Evolutionary conservation across 1,140 invertebrate species (phyloP), one percentile per base, ranked within the genome.

Genomic region (Micrasema minimum): DNA sequence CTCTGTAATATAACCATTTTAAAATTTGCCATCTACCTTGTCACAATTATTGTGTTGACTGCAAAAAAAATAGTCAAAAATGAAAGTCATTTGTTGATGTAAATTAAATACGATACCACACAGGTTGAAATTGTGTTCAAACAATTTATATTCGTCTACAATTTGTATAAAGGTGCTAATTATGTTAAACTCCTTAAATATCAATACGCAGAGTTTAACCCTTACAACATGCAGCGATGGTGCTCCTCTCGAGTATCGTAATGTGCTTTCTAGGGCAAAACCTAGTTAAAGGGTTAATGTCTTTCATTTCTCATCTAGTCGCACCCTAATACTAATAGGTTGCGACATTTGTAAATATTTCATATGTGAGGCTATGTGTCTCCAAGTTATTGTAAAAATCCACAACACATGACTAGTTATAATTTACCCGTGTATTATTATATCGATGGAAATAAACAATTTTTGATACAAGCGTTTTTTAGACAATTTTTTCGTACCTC

Each of bases 331-430:
- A n/a, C n/a, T n/a, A n/a, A n/a, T n/a, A n/a, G 55, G 55, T 31
- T 59, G 9, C 7, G 1, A 59, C 55, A 59, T 59, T 59, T 59
- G 55, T 59, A 59, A 59, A 59, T 59, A 59, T 59, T 59, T 59
- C 55, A 59, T 59, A 59, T 23, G 37, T 14, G 16, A 20, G 55
- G 37, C 18, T 59, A 38, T 20, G 35, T 51, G 5, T 23, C 10
- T 35, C 37, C 55, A 59, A 59, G 37, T 55, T 31, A 37, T 55
- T 55, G 51, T 55, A 23, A 55, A 59, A 59, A 41, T 41, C 1
- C 12, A 31, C 26, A 31, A 31, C 26, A 31, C 7, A 31, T 7
- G 26, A 31, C 26, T 31, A 7, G 26, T 31, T 4, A 31, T 31
- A 31, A 31, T 31, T 31, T 31, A 31, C 7, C 26, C 26, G 26